Conservation (phyloP, 2,113 vertebrate species). For the Athene noctua region DNA sequence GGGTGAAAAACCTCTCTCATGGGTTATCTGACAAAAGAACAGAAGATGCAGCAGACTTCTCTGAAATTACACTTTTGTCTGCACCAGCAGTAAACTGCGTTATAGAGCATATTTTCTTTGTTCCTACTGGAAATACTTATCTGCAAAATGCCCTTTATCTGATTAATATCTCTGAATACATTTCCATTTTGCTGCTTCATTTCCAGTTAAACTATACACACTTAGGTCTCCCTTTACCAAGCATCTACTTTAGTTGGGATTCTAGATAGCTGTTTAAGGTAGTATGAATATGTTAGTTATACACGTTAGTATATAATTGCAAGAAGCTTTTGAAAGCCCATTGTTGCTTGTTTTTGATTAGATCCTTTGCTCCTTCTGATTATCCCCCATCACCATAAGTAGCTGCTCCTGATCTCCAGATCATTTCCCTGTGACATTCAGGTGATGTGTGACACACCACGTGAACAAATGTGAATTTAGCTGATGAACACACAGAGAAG, state of each 20-base stretch:
- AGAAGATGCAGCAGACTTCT: neutral
- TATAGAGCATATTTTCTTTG: neutral
- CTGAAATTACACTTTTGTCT: neutral
- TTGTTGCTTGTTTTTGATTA: neutral
- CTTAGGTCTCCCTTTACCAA: neutral
- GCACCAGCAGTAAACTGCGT: neutral
- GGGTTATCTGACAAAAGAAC: neutral
- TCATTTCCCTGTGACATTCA: neutral
- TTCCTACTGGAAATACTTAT: neutral
- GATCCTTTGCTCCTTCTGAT: neutral
- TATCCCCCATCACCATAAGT: neutral
- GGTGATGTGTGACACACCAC: neutral
- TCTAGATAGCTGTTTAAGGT: neutral
- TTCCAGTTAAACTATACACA: neutral
- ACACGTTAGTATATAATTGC: neutral
- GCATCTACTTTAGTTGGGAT: neutral
- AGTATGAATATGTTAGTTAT: neutral
- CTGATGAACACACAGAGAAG: neutral
- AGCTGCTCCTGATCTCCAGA: neutral
- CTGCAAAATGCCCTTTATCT: neutral
- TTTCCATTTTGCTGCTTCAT: neutral
- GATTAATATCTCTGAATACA: neutral
- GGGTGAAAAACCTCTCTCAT: neutral
- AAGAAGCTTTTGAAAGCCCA: neutral
- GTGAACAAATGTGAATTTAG: neutral